Evolutionary conservation across 1,140 invertebrate species (phyloP), one percentile per base, ranked within the genome.

Genomic region (Cherax destructor): DNA sequence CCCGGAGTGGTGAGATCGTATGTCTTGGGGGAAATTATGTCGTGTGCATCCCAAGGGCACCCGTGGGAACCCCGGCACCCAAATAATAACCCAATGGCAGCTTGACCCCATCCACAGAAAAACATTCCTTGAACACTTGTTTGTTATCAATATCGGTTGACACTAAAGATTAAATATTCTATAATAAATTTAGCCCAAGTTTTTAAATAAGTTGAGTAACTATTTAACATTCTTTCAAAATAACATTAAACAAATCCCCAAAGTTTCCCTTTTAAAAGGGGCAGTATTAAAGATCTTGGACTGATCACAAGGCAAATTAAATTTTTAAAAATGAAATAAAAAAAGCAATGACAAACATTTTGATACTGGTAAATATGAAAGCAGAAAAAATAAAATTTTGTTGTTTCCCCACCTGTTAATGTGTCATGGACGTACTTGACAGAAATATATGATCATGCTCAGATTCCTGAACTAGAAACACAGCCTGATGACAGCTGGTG

Each of bases 71-170:
- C 0, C 98, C 97, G 16, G 98, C 95, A 72, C 99, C 99, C 94
- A 99, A 97, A 95, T 96, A 99, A 95, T 99, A 99, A 2, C 98
- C 98, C 16, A 98, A 99, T 0, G 99, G 99, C 24, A 99, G 95
- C 91, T 97, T 96, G 4, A 99, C 97, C 87, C 98, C 98, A 92
- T 97, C 95, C 0, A 99, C 98, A 79, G 96, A 96, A 93, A 99
- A 97, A 94, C 99, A 99, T 94, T 98, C 97, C 93, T 98, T 98
- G 98, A 98, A 99, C 9, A 97, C 96, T 93, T 97, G 97, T 94
- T 98, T 98, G 93, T 98, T 98, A 93, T 98, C 97, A 79, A 99
- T 96, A 95, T 99, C 98, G 50, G 97, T 97, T 6, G 97, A 97
- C 41, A 99, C 98, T 97, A 96, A 41, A 83, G n/a, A n/a, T n/a